phyloP scores from a whole-genome alignment of 2,888 invertebrate genomes.

The Nephrotoma guestfalica region DNA sequence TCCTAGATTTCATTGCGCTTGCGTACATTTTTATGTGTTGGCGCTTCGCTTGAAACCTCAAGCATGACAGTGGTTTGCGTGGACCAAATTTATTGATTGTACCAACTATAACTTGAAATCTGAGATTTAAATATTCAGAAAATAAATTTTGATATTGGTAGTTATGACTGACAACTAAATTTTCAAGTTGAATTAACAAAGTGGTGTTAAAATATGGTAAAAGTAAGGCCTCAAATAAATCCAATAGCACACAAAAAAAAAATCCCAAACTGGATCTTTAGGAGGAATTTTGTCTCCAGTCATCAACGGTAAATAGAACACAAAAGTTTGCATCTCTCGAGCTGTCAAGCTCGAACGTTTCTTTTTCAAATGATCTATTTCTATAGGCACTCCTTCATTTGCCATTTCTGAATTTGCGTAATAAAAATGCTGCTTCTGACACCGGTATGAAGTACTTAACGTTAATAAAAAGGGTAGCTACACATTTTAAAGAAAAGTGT shows the following conservation, averaged over 20 bases:
- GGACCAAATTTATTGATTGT: neutral
- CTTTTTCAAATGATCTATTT: constrained; percentile 7
- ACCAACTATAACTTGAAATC: neutral
- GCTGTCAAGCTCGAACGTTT: constrained; percentile 8
- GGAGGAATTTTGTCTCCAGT: neutral
- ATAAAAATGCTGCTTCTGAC: neutral
- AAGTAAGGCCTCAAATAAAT: neutral
- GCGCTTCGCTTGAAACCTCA: neutral
- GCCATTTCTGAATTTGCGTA: neutral
- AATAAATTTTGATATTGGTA: neutral
- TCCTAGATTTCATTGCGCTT: neutral
- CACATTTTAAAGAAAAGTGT: too few species aligned
- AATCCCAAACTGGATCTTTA: constrained; percentile 8
- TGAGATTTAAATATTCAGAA: neutral
- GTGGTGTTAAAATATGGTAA: neutral
- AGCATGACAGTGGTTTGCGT: neutral
- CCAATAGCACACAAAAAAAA: neutral
- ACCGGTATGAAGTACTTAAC: too few species aligned
- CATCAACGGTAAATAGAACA: constrained; percentile 6
- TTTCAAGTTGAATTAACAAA: neutral
- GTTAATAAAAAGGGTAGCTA: too few species aligned
- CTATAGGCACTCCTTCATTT: neutral
- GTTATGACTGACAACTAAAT: neutral
- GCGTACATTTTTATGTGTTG: neutral
- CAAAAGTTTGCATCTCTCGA: constrained; percentile 7